These are phyloP conservation scores for Entosphenus tridentatus DNA, from an alignment of 2,113 vertebrate species.

Conservation along the genomic window DNA sequence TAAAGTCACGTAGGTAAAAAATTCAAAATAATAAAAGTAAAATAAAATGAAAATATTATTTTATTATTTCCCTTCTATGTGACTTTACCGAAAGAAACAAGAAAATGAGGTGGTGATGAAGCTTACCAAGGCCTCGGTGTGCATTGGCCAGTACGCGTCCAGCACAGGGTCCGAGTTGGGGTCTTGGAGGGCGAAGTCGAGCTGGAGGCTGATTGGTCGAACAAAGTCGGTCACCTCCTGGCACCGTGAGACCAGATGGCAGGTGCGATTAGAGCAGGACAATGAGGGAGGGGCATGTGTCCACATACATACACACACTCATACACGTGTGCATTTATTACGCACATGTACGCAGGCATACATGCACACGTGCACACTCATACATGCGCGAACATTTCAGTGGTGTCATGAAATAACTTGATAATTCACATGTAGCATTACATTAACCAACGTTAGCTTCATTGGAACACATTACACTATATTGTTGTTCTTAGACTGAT, in stretches of 20 bases:
- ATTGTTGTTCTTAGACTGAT: no score
- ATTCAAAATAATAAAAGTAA: no score
- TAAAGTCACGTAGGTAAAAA: no score
- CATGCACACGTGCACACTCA: not conserved
- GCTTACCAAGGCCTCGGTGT: constrained; percentile 37
- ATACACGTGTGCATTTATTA: not conserved
- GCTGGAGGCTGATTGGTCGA: constrained; percentile 53
- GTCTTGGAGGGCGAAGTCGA: constrained; percentile 38
- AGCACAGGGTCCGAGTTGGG: constrained; percentile 31
- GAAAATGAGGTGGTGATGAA: no score
- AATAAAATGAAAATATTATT: no score
- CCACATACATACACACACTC: not conserved
- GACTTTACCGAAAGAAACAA: no score
- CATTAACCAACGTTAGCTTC: no score
- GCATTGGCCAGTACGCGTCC: constrained; percentile 62
- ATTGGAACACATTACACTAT: no score
- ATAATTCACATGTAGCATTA: no score
- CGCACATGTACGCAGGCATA: not conserved
- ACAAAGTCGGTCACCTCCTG: constrained; percentile 80
- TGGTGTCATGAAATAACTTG: no score
- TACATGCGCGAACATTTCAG: not conserved
- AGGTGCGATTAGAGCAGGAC: not conserved
- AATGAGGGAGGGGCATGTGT: not conserved
- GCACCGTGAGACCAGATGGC: not conserved
- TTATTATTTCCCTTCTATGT: no score